A percentile compares a stretch with the other conserved stretches of the same genome.
Evolutionary conservation across 2,888 invertebrate genomes (phyloP).

Genomic region (Laothoe populi): DNA sequence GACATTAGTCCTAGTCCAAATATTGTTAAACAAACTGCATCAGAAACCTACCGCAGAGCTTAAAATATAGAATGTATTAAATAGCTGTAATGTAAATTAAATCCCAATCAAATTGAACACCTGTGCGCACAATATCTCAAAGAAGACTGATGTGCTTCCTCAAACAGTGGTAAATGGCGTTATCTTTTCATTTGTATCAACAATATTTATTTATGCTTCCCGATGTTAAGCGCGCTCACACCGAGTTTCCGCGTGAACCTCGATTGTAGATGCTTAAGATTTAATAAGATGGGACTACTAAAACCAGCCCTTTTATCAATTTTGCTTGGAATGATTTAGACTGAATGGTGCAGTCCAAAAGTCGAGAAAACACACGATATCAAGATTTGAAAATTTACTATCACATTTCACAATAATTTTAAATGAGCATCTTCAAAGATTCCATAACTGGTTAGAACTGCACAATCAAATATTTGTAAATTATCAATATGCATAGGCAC

Average conservation of each 20-base stretch:
- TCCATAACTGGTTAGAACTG: background rate
- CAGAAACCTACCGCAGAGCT: background rate
- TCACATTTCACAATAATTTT: background rate
- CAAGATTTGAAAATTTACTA: background rate
- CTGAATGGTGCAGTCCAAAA: no score
- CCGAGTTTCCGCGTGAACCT: constrained; percentile 18
- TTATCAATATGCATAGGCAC: background rate
- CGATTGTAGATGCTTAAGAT: constrained; percentile 5
- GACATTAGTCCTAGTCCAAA: background rate
- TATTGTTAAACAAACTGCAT: background rate
- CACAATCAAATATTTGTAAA: constrained; percentile 1
- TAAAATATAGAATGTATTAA: constrained; percentile 3
- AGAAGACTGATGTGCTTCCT: constrained; percentile 66
- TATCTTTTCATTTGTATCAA: constrained; percentile 77
- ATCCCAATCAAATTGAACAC: constrained; percentile 25
- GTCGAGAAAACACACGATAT: no score
- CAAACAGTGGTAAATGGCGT: constrained; percentile 67
- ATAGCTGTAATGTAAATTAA: constrained; percentile 23
- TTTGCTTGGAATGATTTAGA: no score
- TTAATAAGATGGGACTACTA: no score
- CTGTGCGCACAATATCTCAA: constrained; percentile 48
- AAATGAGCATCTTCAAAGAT: background rate
- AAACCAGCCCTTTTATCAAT: no score
- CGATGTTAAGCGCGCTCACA: constrained; percentile 14
- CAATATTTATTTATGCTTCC: constrained; percentile 58